Evolutionary conservation across 1,140 invertebrate species (phyloP).

Genomic region (Bombus breviceps): DNA sequence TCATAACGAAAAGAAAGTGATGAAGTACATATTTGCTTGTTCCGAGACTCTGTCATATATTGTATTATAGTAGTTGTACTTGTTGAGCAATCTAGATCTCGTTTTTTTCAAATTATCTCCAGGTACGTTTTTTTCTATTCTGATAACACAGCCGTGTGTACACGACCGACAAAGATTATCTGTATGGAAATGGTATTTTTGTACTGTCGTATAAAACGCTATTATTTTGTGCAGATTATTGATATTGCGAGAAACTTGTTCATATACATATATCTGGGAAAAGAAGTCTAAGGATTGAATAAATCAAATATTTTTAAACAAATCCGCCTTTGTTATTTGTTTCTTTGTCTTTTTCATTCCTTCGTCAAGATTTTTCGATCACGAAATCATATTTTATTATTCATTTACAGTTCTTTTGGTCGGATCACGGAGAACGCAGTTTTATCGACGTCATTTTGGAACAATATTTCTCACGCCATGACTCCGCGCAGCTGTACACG

Average conservation of each 20-base stretch:
- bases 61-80: slow-evolving; percentile 22
- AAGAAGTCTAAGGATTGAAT: slow-evolving; percentile 45
- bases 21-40: slow-evolving; percentile 40
- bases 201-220: slow-evolving; percentile 31
- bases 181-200: slow-evolving; percentile 36
- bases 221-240: slow-evolving; percentile 62
- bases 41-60: slow-evolving; percentile 23
- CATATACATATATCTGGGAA: slow-evolving; percentile 18
- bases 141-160: neutral
- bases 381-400: neutral
- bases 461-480: slow-evolving; percentile 34
- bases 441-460: slow-evolving; percentile 38
- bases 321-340: neutral
- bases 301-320: slow-evolving; percentile 65
- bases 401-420: neutral
- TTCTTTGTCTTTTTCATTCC: no score
- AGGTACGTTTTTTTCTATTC: neutral
- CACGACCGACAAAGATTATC: neutral
- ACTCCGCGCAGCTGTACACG: neutral
- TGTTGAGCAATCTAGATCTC: slow-evolving; percentile 47
- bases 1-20: slow-evolving; percentile 3
- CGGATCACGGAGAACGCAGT: neutral
- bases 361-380: neutral
- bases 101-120: slow-evolving; percentile 23
- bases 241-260: slow-evolving; percentile 47